A percentile compares a stretch with the other conserved stretches of the same genome.
Conservation (phyloP, 2,113 vertebrate species). For the Amblyornis subalaris region DNA sequence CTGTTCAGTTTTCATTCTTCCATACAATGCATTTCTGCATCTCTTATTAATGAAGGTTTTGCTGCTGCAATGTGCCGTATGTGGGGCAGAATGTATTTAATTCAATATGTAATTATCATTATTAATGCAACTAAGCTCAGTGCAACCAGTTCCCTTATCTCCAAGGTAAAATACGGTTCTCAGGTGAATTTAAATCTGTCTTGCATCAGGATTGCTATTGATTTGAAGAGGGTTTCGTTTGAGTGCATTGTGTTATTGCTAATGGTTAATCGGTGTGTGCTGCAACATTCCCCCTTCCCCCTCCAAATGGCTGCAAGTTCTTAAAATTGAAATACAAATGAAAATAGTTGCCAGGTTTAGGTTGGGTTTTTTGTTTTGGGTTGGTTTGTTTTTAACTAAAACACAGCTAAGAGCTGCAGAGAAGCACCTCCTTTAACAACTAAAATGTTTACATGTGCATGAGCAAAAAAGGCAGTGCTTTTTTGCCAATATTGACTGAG, state of each 20-base stretch:
- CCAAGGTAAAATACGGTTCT: background rate
- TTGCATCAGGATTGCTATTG: background rate
- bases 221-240: background rate
- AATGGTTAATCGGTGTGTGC: background rate
- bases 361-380: background rate
- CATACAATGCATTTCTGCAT: background rate
- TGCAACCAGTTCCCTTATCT: background rate
- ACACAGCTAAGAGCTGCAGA: background rate
- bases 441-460: background rate
- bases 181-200: conserved; percentile 9
- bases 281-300: background rate
- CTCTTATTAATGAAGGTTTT: conserved; percentile 21
- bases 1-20: background rate
- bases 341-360: background rate
- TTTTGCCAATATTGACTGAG: background rate
- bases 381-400: background rate
- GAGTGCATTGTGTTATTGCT: background rate
- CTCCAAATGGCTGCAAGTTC: background rate
- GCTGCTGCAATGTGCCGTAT: background rate
- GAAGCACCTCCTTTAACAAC: background rate
- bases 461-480: background rate
- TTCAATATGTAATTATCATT: background rate
- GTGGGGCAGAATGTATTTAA: background rate
- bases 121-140: background rate
- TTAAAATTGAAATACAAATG: background rate